phyloP scores from a whole-genome alignment of 2,888 invertebrate species.

The Cephus rjabovi region DNA sequence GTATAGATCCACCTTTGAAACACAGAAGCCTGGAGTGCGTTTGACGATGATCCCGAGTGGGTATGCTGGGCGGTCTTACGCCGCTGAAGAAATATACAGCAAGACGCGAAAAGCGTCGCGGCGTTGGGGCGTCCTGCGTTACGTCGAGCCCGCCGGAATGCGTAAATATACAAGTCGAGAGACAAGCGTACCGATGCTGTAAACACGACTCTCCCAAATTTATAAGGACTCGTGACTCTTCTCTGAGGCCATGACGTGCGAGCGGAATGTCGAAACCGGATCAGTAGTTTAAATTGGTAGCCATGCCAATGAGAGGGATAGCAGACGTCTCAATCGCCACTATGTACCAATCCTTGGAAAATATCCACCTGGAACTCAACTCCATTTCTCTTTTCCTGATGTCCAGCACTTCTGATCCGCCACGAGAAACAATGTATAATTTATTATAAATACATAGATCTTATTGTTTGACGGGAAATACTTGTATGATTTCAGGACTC shows the following conservation, averaged over 20 bases:
- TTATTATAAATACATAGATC: slow-evolving; percentile 65
- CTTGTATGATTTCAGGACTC: slow-evolving; percentile 77
- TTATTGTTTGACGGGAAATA: not conserved
- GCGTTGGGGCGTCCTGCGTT: slow-evolving; percentile 59
- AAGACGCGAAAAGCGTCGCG: slow-evolving; percentile 63
- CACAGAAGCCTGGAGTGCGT: not conserved
- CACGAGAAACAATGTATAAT: slow-evolving; percentile 37
- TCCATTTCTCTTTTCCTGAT: not conserved
- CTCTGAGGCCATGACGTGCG: slow-evolving; percentile 28
- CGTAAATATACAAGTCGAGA: slow-evolving; percentile 60
- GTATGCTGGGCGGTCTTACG: slow-evolving; percentile 47
- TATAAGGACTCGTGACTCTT: slow-evolving; percentile 40
- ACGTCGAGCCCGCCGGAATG: slow-evolving; percentile 60
- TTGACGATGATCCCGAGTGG: slow-evolving; percentile 33
- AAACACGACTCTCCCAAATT: slow-evolving; percentile 22
- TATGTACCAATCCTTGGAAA: not conserved
- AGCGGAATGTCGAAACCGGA: slow-evolving; percentile 25
- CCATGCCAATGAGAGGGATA: not conserved
- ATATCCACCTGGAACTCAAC: not conserved
- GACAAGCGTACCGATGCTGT: slow-evolving; percentile 14
- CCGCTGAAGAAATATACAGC: slow-evolving; percentile 62
- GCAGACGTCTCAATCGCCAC: slow-evolving; percentile 7
- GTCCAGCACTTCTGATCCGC: slow-evolving; percentile 60
- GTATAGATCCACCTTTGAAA: not conserved
- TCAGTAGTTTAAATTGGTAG: slow-evolving; percentile 2